Base-by-base conservation (phyloP, 2,113 vertebrate species). In the Antechinus stuartii region DNA sequence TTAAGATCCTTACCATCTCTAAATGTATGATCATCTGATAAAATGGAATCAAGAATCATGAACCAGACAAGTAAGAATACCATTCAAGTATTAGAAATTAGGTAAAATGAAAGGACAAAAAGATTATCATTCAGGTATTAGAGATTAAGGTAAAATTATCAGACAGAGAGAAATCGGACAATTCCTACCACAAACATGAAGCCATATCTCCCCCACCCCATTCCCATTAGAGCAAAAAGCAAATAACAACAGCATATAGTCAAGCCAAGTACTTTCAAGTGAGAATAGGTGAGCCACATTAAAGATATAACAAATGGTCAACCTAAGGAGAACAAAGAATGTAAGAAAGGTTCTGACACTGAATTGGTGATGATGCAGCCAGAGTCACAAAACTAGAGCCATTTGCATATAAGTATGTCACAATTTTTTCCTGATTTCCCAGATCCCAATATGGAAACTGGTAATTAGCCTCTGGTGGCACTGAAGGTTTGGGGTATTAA, bases 401-500 rank as follows among this genome's bases (percentile, higher is more conserved):
- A 94, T 57, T 57, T 93, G 89, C 95, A 91, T 94, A 95, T 95
- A 92, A 96, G 95, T 93, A 54, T 10, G 91, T 95, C 84, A 16
- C 89, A 54, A 11, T n/a, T n/a, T 54, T 94, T 55, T 42, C 94
- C 91, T 55, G 24, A 16, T 0, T 50, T 89, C 89, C 89, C 93
- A 89, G 91, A 94, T 90, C 47, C 92, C 42, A 56, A 42, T 54
- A 42, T 4, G 22, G 50, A 27, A 95, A 89, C 90, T 95, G 54
- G 91, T 94, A 93, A 95, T 96, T 93, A 97, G 90, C 93, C 92
- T 30, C 22, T 30, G 7, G 4, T 24, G 89, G 50, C 50, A 50
- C 50, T 46, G 93, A 93, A 4, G 0, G 47, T 93, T 55, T 92
- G 54, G 55, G 93, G 53, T 52, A 42, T 91, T 97, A 97, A 97